Conservation (phyloP, 1,140 invertebrate species). For the Philotrypesis tridentata region DNA sequence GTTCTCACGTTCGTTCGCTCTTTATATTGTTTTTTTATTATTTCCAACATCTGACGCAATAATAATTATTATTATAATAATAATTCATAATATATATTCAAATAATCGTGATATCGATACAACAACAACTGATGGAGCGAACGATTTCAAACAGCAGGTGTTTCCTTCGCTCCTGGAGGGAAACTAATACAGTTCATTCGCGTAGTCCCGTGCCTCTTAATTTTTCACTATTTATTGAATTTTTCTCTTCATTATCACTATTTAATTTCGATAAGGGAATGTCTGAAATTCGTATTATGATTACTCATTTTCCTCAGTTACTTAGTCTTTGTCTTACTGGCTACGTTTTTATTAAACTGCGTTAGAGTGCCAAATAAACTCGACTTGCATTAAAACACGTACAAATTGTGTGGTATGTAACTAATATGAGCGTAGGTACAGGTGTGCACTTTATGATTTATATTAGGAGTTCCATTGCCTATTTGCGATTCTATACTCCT, state of each 20-base stretch:
- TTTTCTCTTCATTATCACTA: slow-evolving; percentile 51
- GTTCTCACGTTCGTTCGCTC: slow-evolving; percentile 40
- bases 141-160: slow-evolving; percentile 48
- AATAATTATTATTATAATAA: slow-evolving; percentile 58
- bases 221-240: slow-evolving; percentile 43
- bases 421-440: neutral
- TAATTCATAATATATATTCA: slow-evolving; percentile 63
- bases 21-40: slow-evolving; percentile 49
- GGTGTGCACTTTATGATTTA: slow-evolving; percentile 19
- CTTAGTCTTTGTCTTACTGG: slow-evolving; percentile 39
- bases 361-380: slow-evolving; percentile 37
- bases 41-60: slow-evolving; percentile 53
- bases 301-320: slow-evolving; percentile 30
- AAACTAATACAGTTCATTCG: slow-evolving; percentile 53
- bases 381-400: slow-evolving; percentile 5
- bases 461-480: slow-evolving; percentile 7
- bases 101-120: slow-evolving; percentile 60
- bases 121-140: slow-evolving; percentile 57
- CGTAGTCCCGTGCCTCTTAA: slow-evolving; percentile 44
- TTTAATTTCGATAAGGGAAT: slow-evolving; percentile 55
- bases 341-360: slow-evolving; percentile 33
- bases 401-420: slow-evolving; percentile 25
- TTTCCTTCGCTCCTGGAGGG: slow-evolving; percentile 39
- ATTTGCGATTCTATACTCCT: slow-evolving; percentile 24
- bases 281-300: slow-evolving; percentile 46